Percentiles rank a stretch among this genome's conserved stretches.
Conservation (phyloP, 2,113 vertebrate species). For the Engraulis encrasicolus region DNA sequence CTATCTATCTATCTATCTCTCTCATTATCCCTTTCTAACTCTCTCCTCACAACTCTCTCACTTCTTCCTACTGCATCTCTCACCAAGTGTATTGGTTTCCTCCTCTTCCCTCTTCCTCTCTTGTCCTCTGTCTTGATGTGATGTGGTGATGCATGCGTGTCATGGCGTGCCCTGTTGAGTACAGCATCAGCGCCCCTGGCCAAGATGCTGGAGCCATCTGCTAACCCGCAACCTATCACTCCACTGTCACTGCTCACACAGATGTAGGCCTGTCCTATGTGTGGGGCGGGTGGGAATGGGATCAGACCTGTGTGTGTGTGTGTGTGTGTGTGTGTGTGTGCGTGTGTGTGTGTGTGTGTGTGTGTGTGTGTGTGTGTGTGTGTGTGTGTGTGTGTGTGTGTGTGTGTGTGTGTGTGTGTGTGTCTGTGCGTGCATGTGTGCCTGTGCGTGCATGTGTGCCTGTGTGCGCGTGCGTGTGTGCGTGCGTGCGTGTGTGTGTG, state of each 20-base stretch:
- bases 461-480: too few relatives aligned
- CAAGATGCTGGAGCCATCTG: not conserved
- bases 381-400: too few relatives aligned
- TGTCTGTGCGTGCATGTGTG: too few relatives aligned
- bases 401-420: too few relatives aligned
- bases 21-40: not conserved
- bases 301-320: too few relatives aligned
- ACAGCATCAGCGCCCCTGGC: not conserved
- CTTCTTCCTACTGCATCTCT: not conserved
- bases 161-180: conserved; percentile 7
- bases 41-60: not conserved
- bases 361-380: too few relatives aligned
- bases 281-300: too few relatives aligned
- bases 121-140: not conserved
- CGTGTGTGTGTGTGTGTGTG: too few relatives aligned
- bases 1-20: not conserved
- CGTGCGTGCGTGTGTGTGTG: too few relatives aligned
- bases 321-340: too few relatives aligned
- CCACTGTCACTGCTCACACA: not conserved
- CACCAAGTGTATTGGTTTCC: too few relatives aligned
- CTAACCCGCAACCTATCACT: not conserved
- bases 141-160: not conserved
- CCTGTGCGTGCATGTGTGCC: too few relatives aligned
- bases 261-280: not conserved
- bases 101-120: not conserved